Evolutionary conservation across 2,888 invertebrate species (phyloP), one percentile per base, ranked within the genome.

Genomic region (Napeogenes sylphis): DNA sequence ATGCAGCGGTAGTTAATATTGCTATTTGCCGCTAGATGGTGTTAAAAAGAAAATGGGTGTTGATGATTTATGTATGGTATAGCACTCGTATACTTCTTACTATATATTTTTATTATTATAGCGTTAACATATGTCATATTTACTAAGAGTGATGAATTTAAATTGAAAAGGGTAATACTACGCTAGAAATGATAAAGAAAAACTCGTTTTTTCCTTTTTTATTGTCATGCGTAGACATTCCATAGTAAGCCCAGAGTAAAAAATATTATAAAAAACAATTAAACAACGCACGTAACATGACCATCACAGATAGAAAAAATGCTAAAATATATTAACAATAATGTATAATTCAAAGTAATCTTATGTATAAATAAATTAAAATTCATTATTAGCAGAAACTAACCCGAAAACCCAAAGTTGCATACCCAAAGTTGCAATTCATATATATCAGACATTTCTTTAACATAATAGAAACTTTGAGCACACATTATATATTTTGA

Each of bases 21-120:
- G 30, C 73, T 70, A 71, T 58, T 72, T 32, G 6, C 45, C 66
- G 54, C 54, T 64, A 78, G 77, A 73, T 77, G 75, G 66, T 73
- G 60, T 60, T 64, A 51, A 13, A 21, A 13, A 32, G 45, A 53
- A 14, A 21, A 21, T 21, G 21, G 1, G 21, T 21, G 21, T 21
- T 21, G 21, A 21, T 21, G 21, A 21, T 21, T 21, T 21, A 21
- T 21, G 21, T 21, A 21, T 21, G 21, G 21, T 21, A 21, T 21
- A 21, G 21, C 21, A 21, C 21, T 21, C 21, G 21, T 21, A 21
- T 21, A 21, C 21, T 21, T 21, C 21, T 21, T 21, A 21, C 21
- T 21, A 21, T 21, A 21, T 21, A 21, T 21, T 21, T 21, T 21
- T 21, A 21, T 21, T 21, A 21, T 21, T 21, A 21, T 21, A 21